Conservation (phyloP, 2,797 vertebrate species). For the Coccyzus lansbergi region DNA sequence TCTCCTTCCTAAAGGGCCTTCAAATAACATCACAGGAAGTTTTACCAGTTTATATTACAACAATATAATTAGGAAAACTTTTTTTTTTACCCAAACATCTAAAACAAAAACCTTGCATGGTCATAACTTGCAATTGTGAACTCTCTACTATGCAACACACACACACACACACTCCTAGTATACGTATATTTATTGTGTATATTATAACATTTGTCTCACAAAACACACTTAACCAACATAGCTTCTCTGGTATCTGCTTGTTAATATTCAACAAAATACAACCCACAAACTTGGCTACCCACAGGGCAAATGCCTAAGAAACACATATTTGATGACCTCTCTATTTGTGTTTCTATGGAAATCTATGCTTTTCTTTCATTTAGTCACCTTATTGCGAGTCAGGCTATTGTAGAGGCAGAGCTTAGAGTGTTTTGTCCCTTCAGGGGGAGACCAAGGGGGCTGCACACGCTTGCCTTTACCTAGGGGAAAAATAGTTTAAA, state of each 20-base stretch:
- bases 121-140: not conserved
- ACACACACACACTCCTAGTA: not conserved
- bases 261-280: not conserved
- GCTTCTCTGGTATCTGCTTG: not conserved
- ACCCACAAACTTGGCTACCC: not conserved
- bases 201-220: not conserved
- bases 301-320: not conserved
- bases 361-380: not conserved
- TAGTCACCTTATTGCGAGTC: constrained; percentile 89
- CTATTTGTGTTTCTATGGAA: not conserved
- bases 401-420: constrained; percentile 95
- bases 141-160: not conserved
- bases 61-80: not conserved
- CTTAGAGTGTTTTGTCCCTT: constrained; percentile 80
- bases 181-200: not conserved
- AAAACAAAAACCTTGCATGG: not conserved
- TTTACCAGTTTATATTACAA: not conserved
- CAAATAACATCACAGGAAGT: not conserved
- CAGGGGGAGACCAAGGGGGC: constrained; percentile 86
- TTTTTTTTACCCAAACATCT: not conserved
- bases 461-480: constrained; percentile 88
- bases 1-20: not conserved
- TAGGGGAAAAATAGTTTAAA: constrained; percentile 28
- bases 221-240: not conserved
- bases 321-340: not conserved